Base-by-base conservation (phyloP, 2,888 invertebrate species). In the Elmis aenea region DNA sequence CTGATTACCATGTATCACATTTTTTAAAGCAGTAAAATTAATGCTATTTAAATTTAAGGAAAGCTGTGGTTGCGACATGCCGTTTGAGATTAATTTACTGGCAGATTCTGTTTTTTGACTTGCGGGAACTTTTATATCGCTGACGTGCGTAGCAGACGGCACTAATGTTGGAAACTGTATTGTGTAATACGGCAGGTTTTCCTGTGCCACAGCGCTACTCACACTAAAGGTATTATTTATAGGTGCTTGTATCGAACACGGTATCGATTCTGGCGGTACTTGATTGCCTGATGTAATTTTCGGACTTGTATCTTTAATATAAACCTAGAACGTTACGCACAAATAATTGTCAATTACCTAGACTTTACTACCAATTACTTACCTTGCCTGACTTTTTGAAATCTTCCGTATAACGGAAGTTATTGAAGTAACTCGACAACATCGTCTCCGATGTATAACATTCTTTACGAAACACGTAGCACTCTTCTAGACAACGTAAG, bases 371-470 rank as follows among this genome's bases (percentile, higher is more conserved):
- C n/a, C n/a, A n/a, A n/a, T 11, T 10, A 3, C 9, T 30, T 50
- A 70, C 75, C 63, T 78, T 79, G 32, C 79, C 80, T 18, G 77
- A 78, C 46, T 73, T 75, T 39, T 77, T 69, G 49, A 77, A 73
- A 35, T 80, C 77, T 13, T 78, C 76, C 1, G 79, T 77, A 49
- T 73, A 73, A 39, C 75, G 63, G 31, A 76, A 64, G 16, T 76
- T 75, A 28, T 77, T 76, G 15, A 81, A 75, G 56, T 81, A 83
- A 40, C 76, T 77, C 37, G 75, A 78, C 4, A 83, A 62, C 79
- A 81, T 81, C 9, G 72, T 69, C 60, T 83, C 81, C 1, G 82
- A 79, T 47, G 73, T 77, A 11, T 75, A 70, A 48, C 81, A 81
- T 26, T 77, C 74, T 48, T 77, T 76, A 33, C 80, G 70, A 59